A percentile compares a stretch with the other conserved stretches of the same genome.
Evolutionary conservation across 2,113 vertebrate genomes (phyloP).

Genomic region (Nanger granti): DNA sequence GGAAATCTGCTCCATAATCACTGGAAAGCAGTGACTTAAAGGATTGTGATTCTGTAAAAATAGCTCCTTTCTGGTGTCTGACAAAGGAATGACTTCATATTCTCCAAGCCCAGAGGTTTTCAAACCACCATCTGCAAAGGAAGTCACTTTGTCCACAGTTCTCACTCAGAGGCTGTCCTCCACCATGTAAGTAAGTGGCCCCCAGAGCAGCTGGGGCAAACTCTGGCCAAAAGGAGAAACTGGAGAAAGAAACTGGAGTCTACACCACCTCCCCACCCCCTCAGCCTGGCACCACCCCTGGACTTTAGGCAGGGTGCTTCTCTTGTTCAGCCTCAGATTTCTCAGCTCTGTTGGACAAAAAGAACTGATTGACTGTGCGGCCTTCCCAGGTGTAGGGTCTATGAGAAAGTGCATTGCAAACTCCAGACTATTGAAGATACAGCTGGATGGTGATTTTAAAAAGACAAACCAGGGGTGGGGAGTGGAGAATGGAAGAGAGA

Average conservation of each 20-base stretch:
- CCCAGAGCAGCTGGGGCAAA: background rate
- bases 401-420: background rate
- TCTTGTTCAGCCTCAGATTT: background rate
- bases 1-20: background rate
- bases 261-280: background rate
- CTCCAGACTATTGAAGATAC: background rate
- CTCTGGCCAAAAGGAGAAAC: background rate
- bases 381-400: background rate
- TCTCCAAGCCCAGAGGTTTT: slow-evolving; percentile 9
- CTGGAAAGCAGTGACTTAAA: background rate
- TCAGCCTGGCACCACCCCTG: accelerated
- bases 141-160: background rate
- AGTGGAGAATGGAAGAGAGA: background rate
- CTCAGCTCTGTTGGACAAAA: background rate
- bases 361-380: background rate
- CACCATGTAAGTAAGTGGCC: background rate
- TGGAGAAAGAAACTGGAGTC: background rate
- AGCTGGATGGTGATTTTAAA: background rate
- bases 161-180: background rate
- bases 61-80: background rate
- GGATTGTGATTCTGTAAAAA: background rate
- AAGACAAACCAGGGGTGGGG: background rate
- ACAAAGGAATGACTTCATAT: slow-evolving; percentile 30
- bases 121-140: background rate
- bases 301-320: background rate